Evolutionary conservation across 2,113 vertebrate species (phyloP), one percentile per base, ranked within the genome.

Genomic region (Varanus komodoensis): DNA sequence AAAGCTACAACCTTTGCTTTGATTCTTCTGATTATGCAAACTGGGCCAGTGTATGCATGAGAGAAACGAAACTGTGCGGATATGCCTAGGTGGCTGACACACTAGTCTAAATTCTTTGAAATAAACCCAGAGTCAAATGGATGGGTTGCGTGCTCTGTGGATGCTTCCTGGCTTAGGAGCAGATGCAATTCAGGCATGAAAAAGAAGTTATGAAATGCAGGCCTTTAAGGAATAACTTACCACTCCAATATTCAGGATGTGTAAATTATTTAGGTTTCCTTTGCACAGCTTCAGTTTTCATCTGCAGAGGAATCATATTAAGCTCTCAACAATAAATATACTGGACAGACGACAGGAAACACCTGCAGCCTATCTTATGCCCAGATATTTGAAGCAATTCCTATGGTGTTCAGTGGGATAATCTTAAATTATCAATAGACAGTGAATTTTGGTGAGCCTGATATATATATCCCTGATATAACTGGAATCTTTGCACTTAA

Each of bases 201-300:
- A 93, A 94, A 93, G 90, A 89, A 93, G 88, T 81, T 91, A 93
- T 86, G 86, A 96, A 96, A 96, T 61, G 87, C 78, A 89, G 85
- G 93, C 52, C 96, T 97, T 96, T 50, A 84, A 96, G 95, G 96
- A 97, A 92, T 94, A 96, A 89, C 93, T 95, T 25, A 3, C 87
- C 91, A 88, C 94, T 97, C 91, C 87, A 96, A 92, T 95, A 97
- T 96, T 97, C 96, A 97, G 94, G 92, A 93, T 0, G n/a, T 88
- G 69, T 97, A 92, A 97, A 96, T 97, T 97, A 97, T 97, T 97
- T 95, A 97, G 68, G 19, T 73, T 48, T 90, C 90, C 90, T 94
- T 91, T 92, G 92, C 90, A 74, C 89, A 89, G 91, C 93, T 89
- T 93, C 23, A 84, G 87, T 92, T 87, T 90, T 93, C 77, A 54